Percentiles rank a stretch among this genome's conserved stretches.
phyloP scores from a whole-genome alignment of 2,797 vertebrate species.

The Tiaroga cobitis region DNA sequence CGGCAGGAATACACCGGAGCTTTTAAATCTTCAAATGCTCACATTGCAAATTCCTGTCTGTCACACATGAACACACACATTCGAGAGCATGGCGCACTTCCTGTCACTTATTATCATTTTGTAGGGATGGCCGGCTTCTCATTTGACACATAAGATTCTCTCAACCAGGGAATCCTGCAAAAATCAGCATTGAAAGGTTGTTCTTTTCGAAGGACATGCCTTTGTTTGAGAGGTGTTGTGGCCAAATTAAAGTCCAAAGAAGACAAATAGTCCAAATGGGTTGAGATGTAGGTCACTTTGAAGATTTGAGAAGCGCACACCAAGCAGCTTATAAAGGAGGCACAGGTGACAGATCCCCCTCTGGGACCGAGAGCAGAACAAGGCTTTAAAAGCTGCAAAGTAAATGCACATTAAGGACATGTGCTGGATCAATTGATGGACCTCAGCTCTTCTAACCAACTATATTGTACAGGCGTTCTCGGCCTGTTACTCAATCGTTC shows the following conservation, averaged over 20 bases:
- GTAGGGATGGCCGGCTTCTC: conserved; percentile 38
- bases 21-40: conserved; percentile 45
- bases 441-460: neutral
- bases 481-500: neutral
- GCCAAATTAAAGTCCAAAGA: conserved; percentile 30
- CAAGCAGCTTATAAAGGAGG: conserved; percentile 25
- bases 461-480: neutral
- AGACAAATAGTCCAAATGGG: conserved; percentile 22
- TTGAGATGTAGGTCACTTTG: conserved; percentile 34
- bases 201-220: conserved; percentile 59
- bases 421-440: conserved; percentile 39
- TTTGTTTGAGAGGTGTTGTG: neutral
- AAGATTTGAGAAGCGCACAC: conserved; percentile 36
- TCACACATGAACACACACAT: conserved; percentile 33
- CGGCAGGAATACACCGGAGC: neutral
- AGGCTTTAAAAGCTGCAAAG: conserved; percentile 35
- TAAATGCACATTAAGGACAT: conserved; percentile 43
- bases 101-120: conserved; percentile 45
- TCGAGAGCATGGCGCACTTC: neutral
- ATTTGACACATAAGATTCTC: conserved; percentile 60
- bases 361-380: conserved; percentile 7
- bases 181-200: conserved; percentile 64
- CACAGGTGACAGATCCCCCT: conserved; percentile 21
- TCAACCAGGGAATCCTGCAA: conserved; percentile 65
- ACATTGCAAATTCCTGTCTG: conserved; percentile 1